Percentiles rank a stretch among this genome's conserved stretches.
These are phyloP conservation scores for Sander lucioperca DNA, from an alignment of 2,113 vertebrate species.

Conservation along the genomic window DNA sequence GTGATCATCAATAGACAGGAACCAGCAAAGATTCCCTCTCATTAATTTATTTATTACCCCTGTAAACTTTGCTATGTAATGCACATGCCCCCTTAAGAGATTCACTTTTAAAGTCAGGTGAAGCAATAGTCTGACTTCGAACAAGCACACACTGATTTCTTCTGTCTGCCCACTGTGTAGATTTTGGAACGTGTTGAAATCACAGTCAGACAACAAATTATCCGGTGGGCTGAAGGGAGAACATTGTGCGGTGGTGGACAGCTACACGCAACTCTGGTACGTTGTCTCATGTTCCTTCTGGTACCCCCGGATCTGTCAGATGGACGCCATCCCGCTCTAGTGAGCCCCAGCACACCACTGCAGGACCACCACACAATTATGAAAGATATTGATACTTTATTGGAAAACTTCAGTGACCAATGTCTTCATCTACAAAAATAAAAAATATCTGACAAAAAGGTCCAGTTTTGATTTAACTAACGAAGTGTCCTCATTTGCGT, in stretches of 20 bases:
- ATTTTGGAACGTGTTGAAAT: slow-evolving; percentile 5
- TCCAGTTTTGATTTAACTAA: slow-evolving; percentile 2
- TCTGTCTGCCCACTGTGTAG: background rate
- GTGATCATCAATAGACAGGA: background rate
- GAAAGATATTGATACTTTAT: slow-evolving; percentile 28
- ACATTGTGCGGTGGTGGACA: slow-evolving; percentile 52
- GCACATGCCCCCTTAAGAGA: background rate
- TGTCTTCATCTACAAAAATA: slow-evolving; percentile 9
- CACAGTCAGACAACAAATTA: slow-evolving; percentile 20
- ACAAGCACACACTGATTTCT: background rate
- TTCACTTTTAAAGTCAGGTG: background rate
- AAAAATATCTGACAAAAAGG: background rate
- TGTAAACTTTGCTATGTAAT: background rate
- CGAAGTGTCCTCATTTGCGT: slow-evolving; percentile 20
- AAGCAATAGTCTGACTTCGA: background rate
- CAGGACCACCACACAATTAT: background rate
- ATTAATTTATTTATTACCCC: background rate
- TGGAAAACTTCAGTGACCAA: background rate
- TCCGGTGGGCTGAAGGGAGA: slow-evolving; percentile 30
- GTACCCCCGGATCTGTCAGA: slow-evolving; percentile 51
- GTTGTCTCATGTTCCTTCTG: slow-evolving; percentile 32
- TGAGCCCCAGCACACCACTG: background rate
- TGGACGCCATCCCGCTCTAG: background rate
- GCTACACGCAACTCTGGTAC: background rate
- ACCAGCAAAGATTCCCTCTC: background rate